Conservation (phyloP, 2,888 invertebrate genomes). For the Clostera curtula region DNA sequence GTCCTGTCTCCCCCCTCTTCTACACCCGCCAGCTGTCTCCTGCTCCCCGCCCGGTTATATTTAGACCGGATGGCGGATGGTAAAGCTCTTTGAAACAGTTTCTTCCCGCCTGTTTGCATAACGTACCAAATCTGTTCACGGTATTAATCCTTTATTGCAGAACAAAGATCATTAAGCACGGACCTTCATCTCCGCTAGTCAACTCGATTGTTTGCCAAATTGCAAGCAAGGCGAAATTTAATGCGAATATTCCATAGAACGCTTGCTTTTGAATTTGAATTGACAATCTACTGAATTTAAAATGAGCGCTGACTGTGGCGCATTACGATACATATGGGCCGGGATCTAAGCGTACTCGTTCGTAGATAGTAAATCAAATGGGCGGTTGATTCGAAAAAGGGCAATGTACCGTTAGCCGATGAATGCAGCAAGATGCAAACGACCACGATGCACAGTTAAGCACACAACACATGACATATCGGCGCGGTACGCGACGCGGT, state of each 20-base stretch:
- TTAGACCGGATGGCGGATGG: conserved; percentile 61
- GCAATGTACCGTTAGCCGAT: conserved; percentile 46
- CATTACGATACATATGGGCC: conserved; percentile 18
- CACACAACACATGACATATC: conserved; percentile 37
- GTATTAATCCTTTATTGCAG: conserved; percentile 34
- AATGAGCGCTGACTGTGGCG: no score
- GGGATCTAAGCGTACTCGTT: conserved; percentile 18
- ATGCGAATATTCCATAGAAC: conserved; percentile 12
- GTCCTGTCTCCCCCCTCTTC: conserved; percentile 33
- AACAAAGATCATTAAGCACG: no score
- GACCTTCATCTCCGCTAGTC: no score
- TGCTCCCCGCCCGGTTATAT: conserved; percentile 60
- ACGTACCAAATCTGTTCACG: conserved; percentile 40
- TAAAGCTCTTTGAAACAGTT: conserved; percentile 58
- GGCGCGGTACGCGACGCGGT: conserved; percentile 24
- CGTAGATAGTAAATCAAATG: conserved; percentile 37
- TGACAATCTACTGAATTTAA: no score
- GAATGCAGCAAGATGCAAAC: conserved; percentile 50
- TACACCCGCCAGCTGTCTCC: conserved; percentile 47
- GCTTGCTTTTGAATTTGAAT: conserved; percentile 9
- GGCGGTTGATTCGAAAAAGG: conserved; percentile 41
- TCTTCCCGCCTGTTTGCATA: conserved; percentile 59
- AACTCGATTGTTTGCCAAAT: conserved; percentile 15
- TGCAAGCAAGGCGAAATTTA: conserved; percentile 12
- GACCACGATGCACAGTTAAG: conserved; percentile 35